These are phyloP conservation scores for Cyaniris semiargus DNA, from an alignment of 2,888 invertebrate genomes.

Conservation along the genomic window DNA sequence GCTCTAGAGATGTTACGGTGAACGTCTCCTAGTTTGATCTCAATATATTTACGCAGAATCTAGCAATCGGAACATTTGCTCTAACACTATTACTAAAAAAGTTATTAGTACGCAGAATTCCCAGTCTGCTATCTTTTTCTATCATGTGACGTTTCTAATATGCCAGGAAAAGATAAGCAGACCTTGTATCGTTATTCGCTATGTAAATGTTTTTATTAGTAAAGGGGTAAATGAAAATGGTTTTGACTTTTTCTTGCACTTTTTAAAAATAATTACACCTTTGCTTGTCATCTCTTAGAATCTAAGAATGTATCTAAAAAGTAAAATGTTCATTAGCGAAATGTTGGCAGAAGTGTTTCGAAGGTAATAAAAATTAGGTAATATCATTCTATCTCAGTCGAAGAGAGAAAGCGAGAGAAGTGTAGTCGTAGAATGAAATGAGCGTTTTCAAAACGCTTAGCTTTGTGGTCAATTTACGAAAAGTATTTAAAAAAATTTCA, in stretches of 20 bases:
- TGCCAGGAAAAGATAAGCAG: neutral
- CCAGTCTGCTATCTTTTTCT: neutral
- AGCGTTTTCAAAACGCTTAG: neutral
- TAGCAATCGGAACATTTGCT: neutral
- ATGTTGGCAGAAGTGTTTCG: neutral
- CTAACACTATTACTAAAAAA: neutral
- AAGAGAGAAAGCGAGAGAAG: neutral
- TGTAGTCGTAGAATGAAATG: neutral
- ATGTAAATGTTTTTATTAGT: neutral
- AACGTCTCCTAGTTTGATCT: conserved; percentile 2
- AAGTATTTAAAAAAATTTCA: neutral
- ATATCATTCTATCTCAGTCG: neutral
- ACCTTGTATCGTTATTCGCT: neutral
- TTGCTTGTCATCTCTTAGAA: neutral
- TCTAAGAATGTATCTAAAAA: neutral
- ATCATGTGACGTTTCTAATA: neutral
- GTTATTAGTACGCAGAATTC: too few species aligned
- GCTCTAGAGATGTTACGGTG: neutral
- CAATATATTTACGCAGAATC: conserved; percentile 7
- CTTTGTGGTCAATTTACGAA: neutral
- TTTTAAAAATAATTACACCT: neutral
- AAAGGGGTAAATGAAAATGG: neutral
- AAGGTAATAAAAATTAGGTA: neutral
- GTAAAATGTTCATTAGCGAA: neutral
- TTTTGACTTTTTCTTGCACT: neutral